Evolutionary conservation across 2,888 invertebrate genomes (phyloP).

Genomic region (Mycogona germanica): DNA sequence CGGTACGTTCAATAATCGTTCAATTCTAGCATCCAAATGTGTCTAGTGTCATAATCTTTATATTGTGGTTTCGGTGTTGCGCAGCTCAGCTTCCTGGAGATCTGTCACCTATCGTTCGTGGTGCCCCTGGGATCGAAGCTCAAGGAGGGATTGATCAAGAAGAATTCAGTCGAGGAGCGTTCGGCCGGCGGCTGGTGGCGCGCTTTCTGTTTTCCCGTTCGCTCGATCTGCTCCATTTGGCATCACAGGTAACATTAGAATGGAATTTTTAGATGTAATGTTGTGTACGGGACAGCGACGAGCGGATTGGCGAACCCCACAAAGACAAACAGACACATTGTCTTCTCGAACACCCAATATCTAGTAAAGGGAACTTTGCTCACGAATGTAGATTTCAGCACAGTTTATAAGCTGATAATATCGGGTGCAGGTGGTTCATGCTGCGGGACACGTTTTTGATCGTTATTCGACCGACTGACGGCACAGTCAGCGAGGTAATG

Average conservation of each 20-base stretch:
- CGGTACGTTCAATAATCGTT: constrained; percentile 46
- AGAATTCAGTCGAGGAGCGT: constrained; percentile 74
- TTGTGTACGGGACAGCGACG: too few relatives aligned
- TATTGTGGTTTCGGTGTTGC: constrained; percentile 20
- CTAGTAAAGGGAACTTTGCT: too few relatives aligned
- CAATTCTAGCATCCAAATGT: not conserved
- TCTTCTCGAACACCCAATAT: too few relatives aligned
- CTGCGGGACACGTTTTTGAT: constrained; percentile 91
- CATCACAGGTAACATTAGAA: too few relatives aligned
- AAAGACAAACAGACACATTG: too few relatives aligned
- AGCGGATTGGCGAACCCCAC: too few relatives aligned
- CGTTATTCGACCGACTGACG: constrained; percentile 75
- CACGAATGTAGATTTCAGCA: too few relatives aligned
- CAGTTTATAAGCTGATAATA: too few relatives aligned
- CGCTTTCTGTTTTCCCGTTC: constrained; percentile 51
- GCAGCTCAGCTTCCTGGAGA: constrained; percentile 90
- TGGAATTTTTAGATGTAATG: too few relatives aligned
- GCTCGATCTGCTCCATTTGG: constrained; percentile 4
- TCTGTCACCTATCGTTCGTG: constrained; percentile 83
- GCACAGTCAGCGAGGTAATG: constrained; percentile 65
- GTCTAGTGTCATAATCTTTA: not conserved
- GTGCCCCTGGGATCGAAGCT: constrained; percentile 76
- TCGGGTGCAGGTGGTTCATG: constrained; percentile 89
- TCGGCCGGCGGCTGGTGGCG: constrained; percentile 46
- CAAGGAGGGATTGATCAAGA: constrained; percentile 80